Evolutionary conservation across 2,797 vertebrate species (phyloP), one percentile per base, ranked within the genome.

Genomic region (Thunnus albacares): DNA sequence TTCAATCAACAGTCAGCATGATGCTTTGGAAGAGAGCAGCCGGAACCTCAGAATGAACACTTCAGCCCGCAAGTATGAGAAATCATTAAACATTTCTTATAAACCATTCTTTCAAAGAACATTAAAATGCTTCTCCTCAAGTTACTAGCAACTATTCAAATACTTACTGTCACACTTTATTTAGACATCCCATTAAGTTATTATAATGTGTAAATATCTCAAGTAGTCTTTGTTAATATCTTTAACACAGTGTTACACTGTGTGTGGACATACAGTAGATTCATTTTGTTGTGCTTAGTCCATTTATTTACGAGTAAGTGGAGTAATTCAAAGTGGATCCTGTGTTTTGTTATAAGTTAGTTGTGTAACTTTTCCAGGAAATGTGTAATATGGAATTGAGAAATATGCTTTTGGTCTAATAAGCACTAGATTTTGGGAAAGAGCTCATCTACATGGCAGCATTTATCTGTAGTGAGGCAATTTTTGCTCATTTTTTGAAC

Each of bases 1-100:
- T 98, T 96, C 96, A 97, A 97, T 98, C 97, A 97, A 96, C 95
- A 96, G 96, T 95, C 96, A 96, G 96, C 95, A 90, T 95, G 96
- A 92, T 91, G 94, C 95, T 96, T 96, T 86, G 70, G 94, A 94
- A 93, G 89, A 84, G 87, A 93, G 93, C 91, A 93, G 71, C 90
- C 89, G 90, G 91, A 96, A 92, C 92, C 84, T 77, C 86, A 82
- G 88, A 68, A 38, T 81, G 87, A 78, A 79, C 22, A 20, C 20
- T 56, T 83, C 68, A 72, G 71, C 58, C 67, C 53, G 17, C 58
- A 79, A 77, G 47, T 75, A 49, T 72, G 35, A 85, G 30, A 64
- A 81, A 81, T 68, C 58, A 69, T 70, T 87, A 64, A 2, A 67
- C 58, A 55, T 82, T 81, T 63, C 65, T 66, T 51, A 64, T 80